Evolutionary conservation across 2,113 vertebrate species (phyloP).

Genomic region (Mobula birostris): DNA sequence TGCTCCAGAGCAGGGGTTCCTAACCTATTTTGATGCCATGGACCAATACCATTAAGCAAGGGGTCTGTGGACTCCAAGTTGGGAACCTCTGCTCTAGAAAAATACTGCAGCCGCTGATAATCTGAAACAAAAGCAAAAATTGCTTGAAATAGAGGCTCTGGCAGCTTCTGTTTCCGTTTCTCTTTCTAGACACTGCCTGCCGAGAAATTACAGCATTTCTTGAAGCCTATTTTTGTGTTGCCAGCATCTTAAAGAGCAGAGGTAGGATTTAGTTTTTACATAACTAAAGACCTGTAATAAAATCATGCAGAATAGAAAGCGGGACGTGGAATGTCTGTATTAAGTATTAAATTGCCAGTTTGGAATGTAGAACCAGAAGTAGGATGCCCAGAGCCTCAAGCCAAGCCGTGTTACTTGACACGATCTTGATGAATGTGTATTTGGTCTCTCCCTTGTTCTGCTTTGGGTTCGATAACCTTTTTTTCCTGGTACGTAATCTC

Average conservation of each 20-base stretch:
- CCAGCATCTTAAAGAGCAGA: background rate
- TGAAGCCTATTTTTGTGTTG: background rate
- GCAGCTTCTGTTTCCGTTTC: too few relatives aligned
- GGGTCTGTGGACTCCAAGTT: too few relatives aligned
- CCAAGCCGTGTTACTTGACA: background rate
- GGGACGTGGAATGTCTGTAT: background rate
- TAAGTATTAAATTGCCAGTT: background rate
- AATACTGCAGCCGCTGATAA: too few relatives aligned
- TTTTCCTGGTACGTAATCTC: background rate
- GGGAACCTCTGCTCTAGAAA: too few relatives aligned
- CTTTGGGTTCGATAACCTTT: background rate
- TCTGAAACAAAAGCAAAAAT: too few relatives aligned
- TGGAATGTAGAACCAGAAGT: background rate
- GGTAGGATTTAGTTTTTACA: background rate
- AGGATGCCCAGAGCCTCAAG: background rate
- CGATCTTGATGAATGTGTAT: background rate
- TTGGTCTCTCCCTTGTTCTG: background rate
- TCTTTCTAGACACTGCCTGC: too few relatives aligned
- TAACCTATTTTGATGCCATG: too few relatives aligned
- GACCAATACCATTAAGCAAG: too few relatives aligned
- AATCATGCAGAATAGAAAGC: background rate
- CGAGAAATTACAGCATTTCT: too few relatives aligned
- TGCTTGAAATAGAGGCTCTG: too few relatives aligned
- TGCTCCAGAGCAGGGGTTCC: too few relatives aligned
- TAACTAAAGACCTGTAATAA: background rate